These are phyloP conservation scores for Edolisoma coerulescens DNA, from an alignment of 2,113 vertebrate species.

Conservation along the genomic window DNA sequence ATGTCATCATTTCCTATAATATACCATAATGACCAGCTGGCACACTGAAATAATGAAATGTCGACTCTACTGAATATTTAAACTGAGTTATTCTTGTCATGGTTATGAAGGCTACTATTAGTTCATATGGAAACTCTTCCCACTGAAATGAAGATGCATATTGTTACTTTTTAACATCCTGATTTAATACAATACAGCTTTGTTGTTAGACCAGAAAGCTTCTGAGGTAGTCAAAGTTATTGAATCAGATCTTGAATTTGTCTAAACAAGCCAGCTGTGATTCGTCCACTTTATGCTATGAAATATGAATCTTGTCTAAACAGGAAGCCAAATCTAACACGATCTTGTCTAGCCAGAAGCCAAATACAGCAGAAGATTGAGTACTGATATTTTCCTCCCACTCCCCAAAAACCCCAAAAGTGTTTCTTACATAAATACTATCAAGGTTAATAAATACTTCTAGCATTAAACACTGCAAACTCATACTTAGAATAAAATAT, in stretches of 20 bases:
- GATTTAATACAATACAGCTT: not conserved
- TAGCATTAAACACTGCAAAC: not conserved
- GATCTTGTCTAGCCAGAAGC: not conserved
- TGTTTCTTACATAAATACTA: not conserved
- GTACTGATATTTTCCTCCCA: not conserved
- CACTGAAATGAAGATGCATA: not conserved
- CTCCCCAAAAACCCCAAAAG: fast-evolving
- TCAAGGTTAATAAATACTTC: not conserved
- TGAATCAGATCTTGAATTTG: not conserved
- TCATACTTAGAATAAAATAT: not conserved
- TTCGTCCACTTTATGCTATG: not conserved
- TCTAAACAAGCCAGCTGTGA: not conserved
- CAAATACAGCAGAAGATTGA: not conserved
- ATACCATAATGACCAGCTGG: conserved; percentile 36
- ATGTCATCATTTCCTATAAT: conserved; percentile 30
- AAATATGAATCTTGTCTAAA: not conserved
- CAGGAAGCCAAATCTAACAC: not conserved
- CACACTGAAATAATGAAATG: conserved; percentile 37
- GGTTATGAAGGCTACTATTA: not conserved
- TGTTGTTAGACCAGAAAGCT: not conserved
- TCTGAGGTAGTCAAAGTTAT: not conserved
- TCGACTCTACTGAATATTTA: conserved; percentile 45
- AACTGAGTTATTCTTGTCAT: not conserved
- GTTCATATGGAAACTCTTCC: not conserved
- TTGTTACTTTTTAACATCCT: not conserved